Evolutionary conservation across 92 coral and sea anemone species (phyloP), one percentile per base, ranked within the genome.

Genomic region (Phenganax marumi): DNA sequence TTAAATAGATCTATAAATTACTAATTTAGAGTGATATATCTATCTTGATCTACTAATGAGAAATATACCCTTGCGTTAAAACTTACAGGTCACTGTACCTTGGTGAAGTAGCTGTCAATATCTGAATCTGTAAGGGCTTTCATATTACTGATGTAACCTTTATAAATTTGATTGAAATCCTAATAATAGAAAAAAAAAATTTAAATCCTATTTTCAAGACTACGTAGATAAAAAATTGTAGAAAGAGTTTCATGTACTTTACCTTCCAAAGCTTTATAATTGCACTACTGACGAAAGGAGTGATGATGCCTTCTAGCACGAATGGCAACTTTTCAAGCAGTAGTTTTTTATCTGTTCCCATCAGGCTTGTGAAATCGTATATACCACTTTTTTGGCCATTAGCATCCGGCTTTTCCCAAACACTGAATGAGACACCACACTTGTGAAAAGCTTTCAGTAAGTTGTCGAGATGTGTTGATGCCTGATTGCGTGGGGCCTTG

Each of bases 261-360:
- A 89, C 90, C 92, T 89, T 48, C 89, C 92, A 91, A 24, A 91
- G 47, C n/a, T 84, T 81, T 9, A 87, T 78, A 33, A 89, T 88
- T 14, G 88, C 77, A 70, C 57, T 74, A 73, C 86, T 62, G 56
- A 92, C 89, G 14, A 57, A 74, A 54, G 89, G 89, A 26, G 69
- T 75, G 63, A 91, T 84, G 25, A 91, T 51, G 12, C 90, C 89
- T 18, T 84, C 55, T 39, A 89, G 84, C 74, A 86, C 88, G 5
- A 79, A 51, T 56, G 95, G 91, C 26, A 87, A 65, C 47, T 66
- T 77, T 88, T 82, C 83, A 23, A 90, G 89, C 7, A 90, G 51
- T 4, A 82, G 8, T 68, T 88, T 90, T 33, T 88, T 88, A 6
- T 85, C 93, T 9, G 89, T 54, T 12, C 93, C 91, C 91, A 88